A percentile compares a stretch with the other conserved stretches of the same genome.
Evolutionary conservation across 2,113 vertebrate genomes (phyloP).

Genomic region (Anoura caudifer): DNA sequence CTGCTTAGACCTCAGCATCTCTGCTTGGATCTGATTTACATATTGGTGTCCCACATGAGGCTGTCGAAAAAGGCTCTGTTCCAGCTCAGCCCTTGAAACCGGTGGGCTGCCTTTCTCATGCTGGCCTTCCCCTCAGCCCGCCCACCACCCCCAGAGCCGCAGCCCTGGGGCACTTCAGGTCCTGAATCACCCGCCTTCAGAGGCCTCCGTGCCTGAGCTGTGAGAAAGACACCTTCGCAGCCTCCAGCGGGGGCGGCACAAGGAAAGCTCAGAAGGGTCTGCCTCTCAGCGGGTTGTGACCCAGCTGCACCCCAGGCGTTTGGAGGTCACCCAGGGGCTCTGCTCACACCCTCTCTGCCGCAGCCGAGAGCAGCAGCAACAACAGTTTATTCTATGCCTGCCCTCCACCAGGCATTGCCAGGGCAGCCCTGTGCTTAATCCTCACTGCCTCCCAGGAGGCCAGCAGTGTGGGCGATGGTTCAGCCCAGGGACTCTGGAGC

Average conservation of each 20-base stretch:
- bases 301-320: not conserved
- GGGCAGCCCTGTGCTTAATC: not conserved
- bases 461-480: not conserved
- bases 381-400: too few species aligned
- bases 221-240: not conserved
- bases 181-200: constrained; percentile 16
- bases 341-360: not conserved
- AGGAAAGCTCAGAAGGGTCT: not conserved
- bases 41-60: not conserved
- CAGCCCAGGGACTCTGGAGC: not conserved
- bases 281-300: not conserved
- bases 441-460: not conserved
- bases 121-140: not conserved
- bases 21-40: not conserved
- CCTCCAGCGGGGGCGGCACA: not conserved
- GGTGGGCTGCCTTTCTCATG: not conserved
- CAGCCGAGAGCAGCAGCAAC: not conserved
- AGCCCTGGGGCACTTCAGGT: not conserved
- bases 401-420: not conserved
- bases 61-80: too few species aligned
- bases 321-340: not conserved
- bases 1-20: not conserved
- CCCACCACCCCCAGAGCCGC: not conserved
- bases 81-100: not conserved
- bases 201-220: not conserved